These are phyloP conservation scores for Netta rufina DNA, from an alignment of 2,797 vertebrate species.

Conservation along the genomic window DNA sequence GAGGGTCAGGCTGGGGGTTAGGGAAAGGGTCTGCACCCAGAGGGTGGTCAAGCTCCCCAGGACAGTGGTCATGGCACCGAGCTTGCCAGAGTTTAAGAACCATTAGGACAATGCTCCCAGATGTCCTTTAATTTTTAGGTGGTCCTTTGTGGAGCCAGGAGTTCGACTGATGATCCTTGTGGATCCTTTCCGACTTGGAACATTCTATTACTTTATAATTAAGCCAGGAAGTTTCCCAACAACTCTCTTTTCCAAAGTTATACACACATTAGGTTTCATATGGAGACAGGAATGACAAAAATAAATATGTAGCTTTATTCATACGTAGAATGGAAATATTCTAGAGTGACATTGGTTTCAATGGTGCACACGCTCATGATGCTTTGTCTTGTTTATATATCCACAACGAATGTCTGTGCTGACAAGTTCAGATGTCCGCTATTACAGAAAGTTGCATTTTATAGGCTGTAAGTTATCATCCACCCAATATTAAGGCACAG, in stretches of 20 bases:
- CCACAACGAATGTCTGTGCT: not conserved
- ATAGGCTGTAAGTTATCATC: not conserved
- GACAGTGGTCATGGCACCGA: not conserved
- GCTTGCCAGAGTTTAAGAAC: not conserved
- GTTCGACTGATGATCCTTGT: not conserved
- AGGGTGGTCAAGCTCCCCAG: not conserved
- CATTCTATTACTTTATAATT: not conserved
- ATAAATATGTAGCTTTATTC: not conserved
- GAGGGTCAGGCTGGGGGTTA: not conserved
- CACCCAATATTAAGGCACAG: not conserved
- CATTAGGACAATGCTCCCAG: not conserved
- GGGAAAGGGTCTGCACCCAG: not conserved
- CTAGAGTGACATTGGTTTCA: not conserved
- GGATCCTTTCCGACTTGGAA: not conserved
- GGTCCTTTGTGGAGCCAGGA: not conserved
- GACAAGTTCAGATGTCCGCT: not conserved
- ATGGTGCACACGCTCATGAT: rapidly evolving
- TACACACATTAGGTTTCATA: not conserved
- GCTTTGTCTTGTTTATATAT: not conserved
- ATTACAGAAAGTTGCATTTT: not conserved
- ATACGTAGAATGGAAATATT: not conserved
- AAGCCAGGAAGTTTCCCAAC: not conserved
- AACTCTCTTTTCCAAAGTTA: not conserved
- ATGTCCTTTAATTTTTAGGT: not conserved
- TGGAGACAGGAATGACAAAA: not conserved